A percentile compares a stretch with the other conserved stretches of the same genome.
These are phyloP conservation scores for Phaedon cochleariae DNA, from an alignment of 2,888 invertebrate genomes.

Conservation along the genomic window DNA sequence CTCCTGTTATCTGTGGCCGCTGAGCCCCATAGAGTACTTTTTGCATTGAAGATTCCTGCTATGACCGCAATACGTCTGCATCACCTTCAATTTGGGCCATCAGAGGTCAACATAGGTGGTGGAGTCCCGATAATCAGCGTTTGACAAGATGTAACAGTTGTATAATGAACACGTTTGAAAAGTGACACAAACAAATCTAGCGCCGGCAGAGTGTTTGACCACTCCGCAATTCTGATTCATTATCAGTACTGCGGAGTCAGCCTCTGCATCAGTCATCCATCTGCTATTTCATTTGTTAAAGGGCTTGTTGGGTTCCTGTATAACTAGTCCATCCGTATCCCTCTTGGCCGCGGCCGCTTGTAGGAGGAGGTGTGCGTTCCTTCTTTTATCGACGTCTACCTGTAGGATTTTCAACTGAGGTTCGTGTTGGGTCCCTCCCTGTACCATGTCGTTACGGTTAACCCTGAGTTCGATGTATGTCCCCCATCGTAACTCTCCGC, in stretches of 20 bases:
- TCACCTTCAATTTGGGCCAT: neutral
- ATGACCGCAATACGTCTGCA: neutral
- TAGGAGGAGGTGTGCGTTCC: neutral
- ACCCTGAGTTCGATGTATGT: too few relatives aligned
- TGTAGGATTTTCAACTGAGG: too few relatives aligned
- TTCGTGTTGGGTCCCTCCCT: too few relatives aligned
- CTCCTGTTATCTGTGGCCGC: constrained; percentile 4
- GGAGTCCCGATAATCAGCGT: neutral
- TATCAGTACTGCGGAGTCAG: neutral
- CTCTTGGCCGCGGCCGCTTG: neutral
- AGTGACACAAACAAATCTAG: neutral
- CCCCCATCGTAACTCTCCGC: too few relatives aligned
- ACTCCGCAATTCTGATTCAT: constrained; percentile 3
- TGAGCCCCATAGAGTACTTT: constrained; percentile 6
- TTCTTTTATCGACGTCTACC: neutral
- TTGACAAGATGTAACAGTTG: constrained; percentile 13
- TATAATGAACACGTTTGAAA: neutral
- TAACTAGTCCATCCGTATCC: neutral
- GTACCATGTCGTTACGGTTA: too few relatives aligned
- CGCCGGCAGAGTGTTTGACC: neutral
- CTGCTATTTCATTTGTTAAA: neutral
- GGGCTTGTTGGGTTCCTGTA: neutral
- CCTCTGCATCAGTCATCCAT: neutral
- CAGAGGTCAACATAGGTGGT: neutral
- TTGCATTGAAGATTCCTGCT: constrained; percentile 15